Evolutionary conservation across 2,113 vertebrate genomes (phyloP).

Genomic region (Mirounga angustirostris): DNA sequence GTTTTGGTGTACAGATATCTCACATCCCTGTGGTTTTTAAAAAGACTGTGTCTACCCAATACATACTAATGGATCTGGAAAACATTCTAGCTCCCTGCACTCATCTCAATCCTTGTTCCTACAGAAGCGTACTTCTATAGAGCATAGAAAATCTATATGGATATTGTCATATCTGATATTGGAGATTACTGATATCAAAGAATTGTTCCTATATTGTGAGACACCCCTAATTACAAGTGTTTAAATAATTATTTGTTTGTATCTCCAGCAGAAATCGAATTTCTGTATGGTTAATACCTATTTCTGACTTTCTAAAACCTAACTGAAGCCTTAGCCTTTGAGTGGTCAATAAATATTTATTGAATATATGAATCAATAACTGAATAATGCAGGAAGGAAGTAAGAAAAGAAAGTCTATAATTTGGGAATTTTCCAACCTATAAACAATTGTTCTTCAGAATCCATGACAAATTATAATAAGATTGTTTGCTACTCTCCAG

Average conservation of each 20-base stretch:
- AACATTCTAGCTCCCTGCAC: fast-evolving
- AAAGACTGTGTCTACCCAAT: not conserved
- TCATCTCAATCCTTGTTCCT: not conserved
- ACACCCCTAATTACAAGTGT: not conserved
- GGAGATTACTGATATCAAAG: not conserved
- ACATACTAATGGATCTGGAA: not conserved
- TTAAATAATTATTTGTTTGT: conserved; percentile 17
- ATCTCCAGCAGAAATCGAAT: not conserved
- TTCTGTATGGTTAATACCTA: not conserved
- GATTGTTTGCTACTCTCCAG: not conserved
- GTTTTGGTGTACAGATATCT: not conserved
- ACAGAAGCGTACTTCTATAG: not conserved
- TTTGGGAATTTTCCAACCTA: not conserved
- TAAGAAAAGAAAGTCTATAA: not conserved
- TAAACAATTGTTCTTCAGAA: not conserved
- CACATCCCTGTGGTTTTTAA: not conserved
- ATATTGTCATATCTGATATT: not conserved
- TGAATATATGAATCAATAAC: not conserved
- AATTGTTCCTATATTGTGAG: not conserved
- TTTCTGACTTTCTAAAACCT: not conserved
- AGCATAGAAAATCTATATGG: not conserved
- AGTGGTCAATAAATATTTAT: not conserved
- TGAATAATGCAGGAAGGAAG: not conserved
- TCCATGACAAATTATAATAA: not conserved
- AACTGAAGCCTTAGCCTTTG: not conserved